Base-by-base conservation (phyloP, 2,113 vertebrate species). In the Perognathus longimembris region DNA sequence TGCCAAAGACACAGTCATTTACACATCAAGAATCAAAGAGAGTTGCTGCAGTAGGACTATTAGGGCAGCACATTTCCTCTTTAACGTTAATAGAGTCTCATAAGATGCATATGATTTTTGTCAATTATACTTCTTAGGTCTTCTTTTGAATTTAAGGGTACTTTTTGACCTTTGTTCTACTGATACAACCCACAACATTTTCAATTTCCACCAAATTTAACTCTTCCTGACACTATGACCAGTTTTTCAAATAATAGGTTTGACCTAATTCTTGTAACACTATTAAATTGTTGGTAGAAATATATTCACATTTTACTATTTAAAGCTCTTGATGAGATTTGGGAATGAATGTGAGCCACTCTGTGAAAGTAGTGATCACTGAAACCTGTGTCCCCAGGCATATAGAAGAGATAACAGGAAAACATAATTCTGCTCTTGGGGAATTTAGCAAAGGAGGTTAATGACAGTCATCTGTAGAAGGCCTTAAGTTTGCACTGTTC, bases 241-340 rank as follows among this genome's bases (percentile, higher is more conserved):
- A 75, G 57, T 61, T 42, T 80, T 92, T 94, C 82, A 40, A 76
- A 91, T 77, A 67, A 45, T 42, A 92, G 40, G 24, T 34, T 69
- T 71, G 71, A 93, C 87, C 76, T 70, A 83, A 96, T 88, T 87
- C 81, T 18, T 4, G 2, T 76, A 76, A 34, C 67, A 82, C 92
- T 92, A 79, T 74, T 61, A 38, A 84, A 93, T 83, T 40, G 30
- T 22, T 76, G 61, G 59, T 45, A 86, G 71, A 18, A 20, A 21
- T 10, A 12, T 76, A 81, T 40, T 73, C 86, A 92, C 86, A 91
- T 89, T 91, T 92, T 86, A 82, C 38, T 91, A 89, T 86, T 85
- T 87, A 87, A 78, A 73, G 18, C 45, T 92, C 91, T 94, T 54
- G 30, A 34, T 77, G 74, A 93, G 54, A 89, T 69, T 40, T 3